Evolutionary conservation across 2,797 vertebrate genomes (phyloP).

Genomic region (Vespertilio murinus): DNA sequence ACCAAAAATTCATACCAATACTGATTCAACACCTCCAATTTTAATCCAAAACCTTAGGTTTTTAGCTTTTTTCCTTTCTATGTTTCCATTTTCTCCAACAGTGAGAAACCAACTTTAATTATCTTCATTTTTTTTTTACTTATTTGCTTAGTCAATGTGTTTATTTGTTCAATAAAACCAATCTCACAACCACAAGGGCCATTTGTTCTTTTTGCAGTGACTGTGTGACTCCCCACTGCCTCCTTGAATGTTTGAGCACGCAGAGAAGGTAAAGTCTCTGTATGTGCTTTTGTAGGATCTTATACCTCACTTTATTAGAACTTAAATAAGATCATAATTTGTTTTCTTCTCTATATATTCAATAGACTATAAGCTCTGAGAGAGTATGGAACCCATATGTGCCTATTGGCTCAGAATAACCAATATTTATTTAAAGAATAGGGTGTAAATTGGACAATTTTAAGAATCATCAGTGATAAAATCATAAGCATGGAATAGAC

Average conservation of each 20-base stretch:
- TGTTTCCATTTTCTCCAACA: not conserved
- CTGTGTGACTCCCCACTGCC: not conserved
- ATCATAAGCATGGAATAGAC: not conserved
- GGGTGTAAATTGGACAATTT: not conserved
- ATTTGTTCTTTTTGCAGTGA: not conserved
- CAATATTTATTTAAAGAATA: not conserved
- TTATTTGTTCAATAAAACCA: not conserved
- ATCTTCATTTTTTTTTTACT: not conserved
- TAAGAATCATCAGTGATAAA: conserved; percentile 20
- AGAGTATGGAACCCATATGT: not conserved
- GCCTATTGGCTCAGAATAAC: not conserved
- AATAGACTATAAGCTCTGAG: not conserved
- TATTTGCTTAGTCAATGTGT: not conserved
- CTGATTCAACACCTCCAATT: not conserved
- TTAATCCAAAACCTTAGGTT: not conserved
- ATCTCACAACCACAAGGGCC: not conserved
- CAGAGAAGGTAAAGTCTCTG: not conserved
- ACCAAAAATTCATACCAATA: not conserved
- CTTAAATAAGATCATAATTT: not conserved
- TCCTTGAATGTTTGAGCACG: not conserved
- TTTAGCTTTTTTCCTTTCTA: not conserved
- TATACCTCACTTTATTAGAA: not conserved
- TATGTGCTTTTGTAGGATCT: not conserved
- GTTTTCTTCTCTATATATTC: not conserved
- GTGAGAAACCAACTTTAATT: not conserved